Evolutionary conservation across 2,888 invertebrate species (phyloP), one percentile per base, ranked within the genome.

Genomic region (Plebejus anna): DNA sequence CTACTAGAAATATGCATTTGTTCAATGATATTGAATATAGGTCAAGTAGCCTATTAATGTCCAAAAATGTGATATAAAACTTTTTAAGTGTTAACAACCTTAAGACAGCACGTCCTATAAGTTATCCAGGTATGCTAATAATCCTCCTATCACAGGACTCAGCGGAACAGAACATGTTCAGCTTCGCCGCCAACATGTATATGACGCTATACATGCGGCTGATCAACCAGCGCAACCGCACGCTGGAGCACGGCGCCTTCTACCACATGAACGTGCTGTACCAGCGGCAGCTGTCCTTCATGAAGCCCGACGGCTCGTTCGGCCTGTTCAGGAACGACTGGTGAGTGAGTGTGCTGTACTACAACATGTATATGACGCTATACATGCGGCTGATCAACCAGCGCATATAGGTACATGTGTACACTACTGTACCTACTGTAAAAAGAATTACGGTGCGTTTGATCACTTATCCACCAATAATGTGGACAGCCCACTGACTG

Each of bases 81-180:
- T 22, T 22, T 22, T 22, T 22, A 22, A 22, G 22, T 22, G 22
- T 22, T 22, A 22, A 22, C 22, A 22, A 22, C 22, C 22, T 22
- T 22, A 22, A 22, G 9, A 2, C 42, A 42, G 42, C 42, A 42
- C 42, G 7, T 42, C 7, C 5, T 42, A 42, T 42, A 5, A 7
- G 38, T 3, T 38, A 38, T 38, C 38, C 38, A 38, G 6, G 42
- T 42, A 42, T 42, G 28, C 28, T 22, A 1, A 42, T 55, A 22
- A n/a, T 28, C 13, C 1, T 57, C 36, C 4, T 57, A 0, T 61
- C 36, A n/a, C 85, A 95, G 95, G 98, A 98, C 85, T 97, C 97
- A 0, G 98, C 97, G 0, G 99, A 99, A 88, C 98, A 98, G 88
- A 98, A 98, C 86, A 97, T 99, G 95, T 99, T 98, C 92, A 98